Evolutionary conservation across 1,140 invertebrate species (phyloP).

Genomic region (Euura lappo): DNA sequence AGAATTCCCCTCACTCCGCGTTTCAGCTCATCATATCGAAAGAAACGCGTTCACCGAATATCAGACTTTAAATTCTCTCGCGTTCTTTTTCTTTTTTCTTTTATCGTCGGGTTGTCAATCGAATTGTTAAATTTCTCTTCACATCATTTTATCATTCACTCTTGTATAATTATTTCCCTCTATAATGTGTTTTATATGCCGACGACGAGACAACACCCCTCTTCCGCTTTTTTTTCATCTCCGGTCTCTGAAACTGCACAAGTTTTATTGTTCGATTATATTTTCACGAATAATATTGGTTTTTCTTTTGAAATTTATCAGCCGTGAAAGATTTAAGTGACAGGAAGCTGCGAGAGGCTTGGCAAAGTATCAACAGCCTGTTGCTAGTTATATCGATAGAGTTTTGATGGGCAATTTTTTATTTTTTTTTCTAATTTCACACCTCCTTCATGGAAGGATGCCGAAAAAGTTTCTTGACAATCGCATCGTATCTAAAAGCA

Average conservation of each 20-base stretch:
- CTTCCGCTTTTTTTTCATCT: no score
- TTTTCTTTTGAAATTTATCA: constrained; percentile 4
- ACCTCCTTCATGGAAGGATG: no score
- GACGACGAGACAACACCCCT: no score
- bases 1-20: constrained; percentile 12
- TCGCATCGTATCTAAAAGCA: no score
- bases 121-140: neutral
- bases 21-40: no score
- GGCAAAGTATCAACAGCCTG: constrained; percentile 6
- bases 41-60: constrained; percentile 1
- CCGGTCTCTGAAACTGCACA: neutral
- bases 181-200: no score
- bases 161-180: neutral
- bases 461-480: no score
- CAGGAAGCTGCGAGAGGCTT: neutral
- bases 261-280: neutral
- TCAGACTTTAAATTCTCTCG: constrained; percentile 16
- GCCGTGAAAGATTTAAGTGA: constrained; percentile 7
- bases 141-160: neutral
- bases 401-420: neutral
- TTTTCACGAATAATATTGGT: neutral
- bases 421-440: neutral
- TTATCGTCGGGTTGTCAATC: constrained; percentile 4
- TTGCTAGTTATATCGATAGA: constrained; percentile 3
- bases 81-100: neutral